Evolutionary conservation across 1,140 invertebrate genomes (phyloP).

Genomic region (Bathynomus jamesi): DNA sequence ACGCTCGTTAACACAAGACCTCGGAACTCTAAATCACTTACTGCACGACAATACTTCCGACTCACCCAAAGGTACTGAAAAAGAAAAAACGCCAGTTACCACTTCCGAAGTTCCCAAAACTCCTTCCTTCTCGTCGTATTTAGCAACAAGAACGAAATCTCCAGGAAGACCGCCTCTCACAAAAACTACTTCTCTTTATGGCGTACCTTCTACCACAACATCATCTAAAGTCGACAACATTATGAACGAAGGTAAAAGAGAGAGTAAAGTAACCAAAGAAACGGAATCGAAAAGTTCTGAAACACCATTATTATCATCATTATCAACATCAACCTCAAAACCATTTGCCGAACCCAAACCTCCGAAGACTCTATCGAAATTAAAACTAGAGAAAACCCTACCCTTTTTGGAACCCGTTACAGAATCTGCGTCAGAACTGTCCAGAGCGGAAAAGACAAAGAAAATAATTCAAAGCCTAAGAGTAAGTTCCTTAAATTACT

Average conservation of each 20-base stretch:
- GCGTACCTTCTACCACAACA: not conserved
- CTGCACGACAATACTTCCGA: slow-evolving; percentile 6
- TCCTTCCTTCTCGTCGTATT: slow-evolving; percentile 32
- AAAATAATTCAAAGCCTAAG: slow-evolving; percentile 23
- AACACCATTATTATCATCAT: not conserved
- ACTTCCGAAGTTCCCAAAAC: not conserved
- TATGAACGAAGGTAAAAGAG: not conserved
- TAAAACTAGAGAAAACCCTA: slow-evolving; percentile 4
- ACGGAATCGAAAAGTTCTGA: not conserved
- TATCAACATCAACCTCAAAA: not conserved
- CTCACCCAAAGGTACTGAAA: not conserved
- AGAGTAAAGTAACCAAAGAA: not conserved
- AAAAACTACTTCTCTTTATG: slow-evolving; percentile 13
- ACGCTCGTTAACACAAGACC: slow-evolving; percentile 21
- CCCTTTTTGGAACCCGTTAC: slow-evolving; percentile 11
- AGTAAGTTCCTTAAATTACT: no score
- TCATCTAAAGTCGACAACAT: not conserved
- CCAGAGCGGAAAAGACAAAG: slow-evolving; percentile 14
- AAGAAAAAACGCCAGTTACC: not conserved
- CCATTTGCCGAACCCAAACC: slow-evolving; percentile 17
- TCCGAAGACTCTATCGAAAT: slow-evolving; percentile 19
- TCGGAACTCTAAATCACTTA: slow-evolving; percentile 17
- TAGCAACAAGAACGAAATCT: slow-evolving; percentile 34
- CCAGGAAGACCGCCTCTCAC: slow-evolving; percentile 23
- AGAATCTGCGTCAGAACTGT: slow-evolving; percentile 4